Percentiles rank a stretch among this genome's conserved stretches.
Evolutionary conservation across 37 sponge, comb jelly and placozoan species (phyloP).

Genomic region (Agelas oroides): DNA sequence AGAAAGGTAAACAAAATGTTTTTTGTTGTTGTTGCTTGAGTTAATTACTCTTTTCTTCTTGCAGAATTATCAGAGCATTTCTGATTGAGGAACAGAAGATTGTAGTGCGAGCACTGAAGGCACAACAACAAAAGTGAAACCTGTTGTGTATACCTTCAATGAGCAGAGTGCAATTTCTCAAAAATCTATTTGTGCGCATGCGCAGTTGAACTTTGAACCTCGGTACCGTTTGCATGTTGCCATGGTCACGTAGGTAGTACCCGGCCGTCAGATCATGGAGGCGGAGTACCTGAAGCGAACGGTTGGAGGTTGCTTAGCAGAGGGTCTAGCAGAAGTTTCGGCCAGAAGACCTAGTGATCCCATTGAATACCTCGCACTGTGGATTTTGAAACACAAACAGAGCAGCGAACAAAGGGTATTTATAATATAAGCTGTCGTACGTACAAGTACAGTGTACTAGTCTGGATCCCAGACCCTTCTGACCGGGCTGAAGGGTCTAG

Average conservation of each 20-base stretch:
- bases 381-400: conserved; percentile 66
- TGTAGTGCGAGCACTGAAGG: conserved; percentile 84
- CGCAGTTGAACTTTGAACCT: neutral
- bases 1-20: conserved; percentile 58
- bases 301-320: conserved; percentile 59
- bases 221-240: conserved; percentile 20
- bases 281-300: conserved; percentile 62
- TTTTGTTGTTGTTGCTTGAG: neutral
- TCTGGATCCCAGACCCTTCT: too few species aligned
- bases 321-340: conserved; percentile 64
- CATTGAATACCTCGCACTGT: conserved; percentile 73
- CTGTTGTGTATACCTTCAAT: too few species aligned
- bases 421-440: neutral
- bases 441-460: too few species aligned
- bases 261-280: conserved; percentile 53
- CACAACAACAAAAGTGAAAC: conserved; percentile 9
- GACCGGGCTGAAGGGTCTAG: too few species aligned
- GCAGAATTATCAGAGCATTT: conserved; percentile 94
- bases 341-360: conserved; percentile 65
- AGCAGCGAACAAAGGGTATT: conserved; percentile 6
- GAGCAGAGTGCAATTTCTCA: too few species aligned
- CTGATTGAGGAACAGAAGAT: conserved; percentile 97
- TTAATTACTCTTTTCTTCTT: neutral
- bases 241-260: conserved; percentile 36
- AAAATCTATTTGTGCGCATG: neutral